Percentiles rank a stretch among this genome's conserved stretches.
phyloP scores from a whole-genome alignment of 1,140 invertebrate genomes.

The Leptopilina boulardi region DNA sequence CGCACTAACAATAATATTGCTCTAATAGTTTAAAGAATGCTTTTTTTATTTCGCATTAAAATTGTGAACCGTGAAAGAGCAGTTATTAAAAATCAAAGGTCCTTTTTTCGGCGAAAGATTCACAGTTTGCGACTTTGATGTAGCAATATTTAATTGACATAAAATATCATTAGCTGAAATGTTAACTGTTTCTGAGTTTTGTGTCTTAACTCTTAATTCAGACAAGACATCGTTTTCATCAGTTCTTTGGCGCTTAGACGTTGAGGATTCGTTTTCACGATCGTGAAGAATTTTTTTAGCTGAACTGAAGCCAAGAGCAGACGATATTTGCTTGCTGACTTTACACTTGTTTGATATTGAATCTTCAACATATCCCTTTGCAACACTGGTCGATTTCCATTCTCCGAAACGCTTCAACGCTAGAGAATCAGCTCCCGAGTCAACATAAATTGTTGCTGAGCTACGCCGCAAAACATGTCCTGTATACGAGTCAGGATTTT shows the following conservation, averaged over 20 bases:
- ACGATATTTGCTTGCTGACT: constrained; percentile 18
- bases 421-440: constrained; percentile 41
- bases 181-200: not conserved
- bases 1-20: too few relatives aligned
- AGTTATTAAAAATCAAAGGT: not conserved
- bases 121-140: not conserved
- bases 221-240: not conserved
- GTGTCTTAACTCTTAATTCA: not conserved
- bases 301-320: not conserved
- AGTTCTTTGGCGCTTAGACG: not conserved
- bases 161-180: not conserved
- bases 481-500: constrained; percentile 32
- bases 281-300: not conserved
- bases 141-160: not conserved
- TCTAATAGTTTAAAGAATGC: too few relatives aligned
- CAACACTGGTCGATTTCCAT: constrained; percentile 44
- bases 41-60: not conserved
- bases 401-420: constrained; percentile 45
- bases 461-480: constrained; percentile 40
- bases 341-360: constrained; percentile 39
- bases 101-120: not conserved
- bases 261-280: not conserved
- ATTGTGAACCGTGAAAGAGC: not conserved
- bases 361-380: constrained; percentile 47
- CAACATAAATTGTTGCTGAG: constrained; percentile 35